Percentiles rank a stretch among this genome's conserved stretches.
These are phyloP conservation scores for Drosophila neotestacea DNA, from an alignment of 2,888 invertebrate species.

Conservation along the genomic window DNA sequence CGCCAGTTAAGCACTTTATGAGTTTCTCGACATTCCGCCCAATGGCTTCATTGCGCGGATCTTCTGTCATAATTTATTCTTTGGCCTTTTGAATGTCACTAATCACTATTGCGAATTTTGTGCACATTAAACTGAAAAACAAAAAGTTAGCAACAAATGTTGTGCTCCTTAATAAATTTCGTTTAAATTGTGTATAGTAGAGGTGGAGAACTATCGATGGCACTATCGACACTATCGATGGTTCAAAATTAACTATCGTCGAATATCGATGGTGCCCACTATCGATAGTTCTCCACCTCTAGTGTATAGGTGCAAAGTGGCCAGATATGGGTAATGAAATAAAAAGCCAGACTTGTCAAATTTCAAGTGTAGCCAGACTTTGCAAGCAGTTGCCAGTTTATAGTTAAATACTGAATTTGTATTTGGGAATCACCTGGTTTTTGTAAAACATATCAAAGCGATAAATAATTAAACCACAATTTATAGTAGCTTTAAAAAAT, in stretches of 20 bases:
- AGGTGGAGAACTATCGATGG: no score
- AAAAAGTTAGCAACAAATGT: slow-evolving; percentile 35
- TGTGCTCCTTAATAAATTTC: not conserved
- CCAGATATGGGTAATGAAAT: slow-evolving; percentile 11
- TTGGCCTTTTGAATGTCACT: not conserved
- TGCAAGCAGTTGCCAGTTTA: not conserved
- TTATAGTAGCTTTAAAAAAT: no score
- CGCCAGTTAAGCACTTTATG: slow-evolving; percentile 21
- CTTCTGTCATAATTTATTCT: slow-evolving; percentile 32
- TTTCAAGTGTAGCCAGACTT: slow-evolving; percentile 1
- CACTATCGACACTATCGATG: no score
- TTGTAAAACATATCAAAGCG: no score
- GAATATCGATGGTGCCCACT: no score
- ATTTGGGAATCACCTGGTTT: no score
- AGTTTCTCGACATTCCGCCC: slow-evolving; percentile 20
- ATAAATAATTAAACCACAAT: no score
- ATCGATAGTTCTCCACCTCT: no score
- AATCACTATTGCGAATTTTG: not conserved
- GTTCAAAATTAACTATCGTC: no score
- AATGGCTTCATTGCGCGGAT: slow-evolving; percentile 18
- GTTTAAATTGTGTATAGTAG: slow-evolving; percentile 29
- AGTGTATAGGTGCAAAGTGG: slow-evolving; percentile 10
- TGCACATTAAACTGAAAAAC: slow-evolving; percentile 1
- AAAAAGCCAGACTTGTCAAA: not conserved
- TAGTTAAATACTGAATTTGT: no score